Conservation (phyloP, 2,888 invertebrate species). For the Lycia hirtaria region DNA sequence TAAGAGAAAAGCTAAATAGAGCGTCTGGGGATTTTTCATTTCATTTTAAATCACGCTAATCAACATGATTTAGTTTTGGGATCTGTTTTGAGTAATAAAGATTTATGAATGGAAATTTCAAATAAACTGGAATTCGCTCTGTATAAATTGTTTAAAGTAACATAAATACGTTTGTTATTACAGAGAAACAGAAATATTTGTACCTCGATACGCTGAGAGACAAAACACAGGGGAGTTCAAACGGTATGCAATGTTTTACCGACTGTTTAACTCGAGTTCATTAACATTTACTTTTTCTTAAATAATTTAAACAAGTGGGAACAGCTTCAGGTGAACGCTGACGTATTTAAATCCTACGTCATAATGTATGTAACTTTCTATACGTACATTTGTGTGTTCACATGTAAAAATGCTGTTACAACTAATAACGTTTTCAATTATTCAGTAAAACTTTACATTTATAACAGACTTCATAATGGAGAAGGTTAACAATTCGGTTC, state of each 20-base stretch:
- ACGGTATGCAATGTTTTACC: conserved; percentile 12
- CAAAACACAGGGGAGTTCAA: conserved; percentile 23
- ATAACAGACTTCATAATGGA: too few relatives aligned
- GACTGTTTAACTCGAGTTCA: conserved; percentile 13
- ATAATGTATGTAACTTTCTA: too few relatives aligned
- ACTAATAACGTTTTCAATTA: too few relatives aligned
- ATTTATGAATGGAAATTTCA: conserved; percentile 36
- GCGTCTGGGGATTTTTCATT: conserved; percentile 34
- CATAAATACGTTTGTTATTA: conserved; percentile 27
- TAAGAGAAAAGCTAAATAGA: conserved; percentile 35
- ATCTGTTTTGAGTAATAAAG: conserved; percentile 36
- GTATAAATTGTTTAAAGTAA: conserved; percentile 21
- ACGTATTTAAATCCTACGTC: too few relatives aligned
- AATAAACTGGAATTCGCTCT: conserved; percentile 21
- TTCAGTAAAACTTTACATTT: too few relatives aligned
- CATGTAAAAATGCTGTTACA: too few relatives aligned
- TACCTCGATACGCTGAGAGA: conserved; percentile 39
- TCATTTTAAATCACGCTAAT: conserved; percentile 38
- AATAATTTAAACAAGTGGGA: neutral
- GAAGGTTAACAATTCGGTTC: too few relatives aligned
- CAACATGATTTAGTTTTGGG: conserved; percentile 35
- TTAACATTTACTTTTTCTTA: conserved; percentile 5
- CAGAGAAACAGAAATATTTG: conserved; percentile 29
- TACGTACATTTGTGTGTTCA: too few relatives aligned
- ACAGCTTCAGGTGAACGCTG: neutral